These are phyloP conservation scores for Ephydatia muelleri DNA, from an alignment of 37 sponge, comb jelly and placozoan species.

Conservation along the genomic window DNA sequence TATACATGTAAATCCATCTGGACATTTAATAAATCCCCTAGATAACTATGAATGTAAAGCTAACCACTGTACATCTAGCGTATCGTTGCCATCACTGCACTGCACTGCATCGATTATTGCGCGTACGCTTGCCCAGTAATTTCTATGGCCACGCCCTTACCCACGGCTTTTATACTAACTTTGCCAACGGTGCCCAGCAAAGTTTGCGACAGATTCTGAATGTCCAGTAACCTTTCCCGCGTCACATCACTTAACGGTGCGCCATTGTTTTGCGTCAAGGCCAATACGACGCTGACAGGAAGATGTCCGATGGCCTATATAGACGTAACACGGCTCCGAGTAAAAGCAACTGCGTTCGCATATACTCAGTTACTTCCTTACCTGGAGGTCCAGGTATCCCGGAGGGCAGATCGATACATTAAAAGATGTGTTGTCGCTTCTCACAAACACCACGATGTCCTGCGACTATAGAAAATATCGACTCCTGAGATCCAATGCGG, in stretches of 20 bases:
- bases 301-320: not conserved
- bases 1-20: no score
- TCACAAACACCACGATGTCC: not conserved
- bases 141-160: no score
- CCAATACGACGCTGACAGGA: not conserved
- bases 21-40: no score
- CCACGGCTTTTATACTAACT: not conserved
- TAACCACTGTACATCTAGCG: no score
- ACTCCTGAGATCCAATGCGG: not conserved
- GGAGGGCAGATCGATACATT: not conserved
- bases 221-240: not conserved
- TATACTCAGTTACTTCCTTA: not conserved
- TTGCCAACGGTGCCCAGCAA: not conserved
- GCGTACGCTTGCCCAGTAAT: no score
- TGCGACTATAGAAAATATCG: not conserved
- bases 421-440: not conserved
- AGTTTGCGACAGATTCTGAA: not conserved
- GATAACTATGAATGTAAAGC: no score
- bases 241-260: not conserved
- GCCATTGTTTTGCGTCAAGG: not conserved
- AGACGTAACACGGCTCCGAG: not conserved
- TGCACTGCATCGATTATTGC: no score
- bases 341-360: not conserved
- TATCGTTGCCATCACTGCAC: no score
- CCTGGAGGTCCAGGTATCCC: not conserved